Evolutionary conservation across 2,888 invertebrate species (phyloP), one percentile per base, ranked within the genome.

Genomic region (Melieria crassipennis): DNA sequence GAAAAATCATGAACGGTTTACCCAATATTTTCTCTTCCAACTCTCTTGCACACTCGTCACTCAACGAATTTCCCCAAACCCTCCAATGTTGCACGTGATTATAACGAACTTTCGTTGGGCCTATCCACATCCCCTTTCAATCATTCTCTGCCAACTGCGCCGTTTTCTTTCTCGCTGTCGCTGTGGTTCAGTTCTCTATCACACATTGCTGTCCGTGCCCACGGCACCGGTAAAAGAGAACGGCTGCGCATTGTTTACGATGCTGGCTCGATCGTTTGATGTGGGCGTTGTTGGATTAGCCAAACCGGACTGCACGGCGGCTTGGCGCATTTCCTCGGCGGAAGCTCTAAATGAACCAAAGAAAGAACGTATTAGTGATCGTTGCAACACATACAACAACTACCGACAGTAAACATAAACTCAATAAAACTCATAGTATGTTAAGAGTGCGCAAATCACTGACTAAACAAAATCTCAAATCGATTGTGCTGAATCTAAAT

Each of bases 181-280:
- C 13, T 13, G 11, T 52, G n/a, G 11, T 6, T 5, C 52, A 52
- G 62, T 71, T 60, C 60, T 16, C 63, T 73, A 87, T 91, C 90
- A 91, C 87, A 91, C 91, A 85, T 91, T 91, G 84, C 91, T 91
- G 81, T 91, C 91, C 77, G 88, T 89, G 73, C 88, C 85, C 76
- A 94, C 93, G 83, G 90, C 89, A 80, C 90, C 91, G 78, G 92
- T 91, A 86, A 92, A 91, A 87, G 92, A 91, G 86, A 93, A 90
- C 60, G 94, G 94, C 87, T 93, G 93, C 84, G 93, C 94, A 89
- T 94, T 93, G 83, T 91, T 90, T 80, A 95, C 93, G 83, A 95
- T 91, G 82, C 90, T 92, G 80, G 93, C 91, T 80, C 91, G 91
- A 87, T 92, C 91, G 79, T 89, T 91, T 75, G 90, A 87, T 77